phyloP scores from a whole-genome alignment of 1,140 invertebrate genomes.

The Hestina assimilis region DNA sequence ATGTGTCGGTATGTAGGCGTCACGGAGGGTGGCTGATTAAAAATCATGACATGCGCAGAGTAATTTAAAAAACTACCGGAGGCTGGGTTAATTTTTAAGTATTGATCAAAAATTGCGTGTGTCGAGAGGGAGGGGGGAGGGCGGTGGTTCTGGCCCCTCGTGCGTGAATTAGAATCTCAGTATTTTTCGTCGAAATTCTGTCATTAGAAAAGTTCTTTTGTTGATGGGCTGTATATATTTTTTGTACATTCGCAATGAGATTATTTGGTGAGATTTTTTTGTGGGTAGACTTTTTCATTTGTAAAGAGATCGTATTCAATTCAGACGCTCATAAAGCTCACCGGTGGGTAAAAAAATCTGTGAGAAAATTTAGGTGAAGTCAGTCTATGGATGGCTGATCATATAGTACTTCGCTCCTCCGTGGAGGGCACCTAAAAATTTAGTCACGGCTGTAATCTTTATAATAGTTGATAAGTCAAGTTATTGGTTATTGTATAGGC shows the following conservation, averaged over 20 bases:
- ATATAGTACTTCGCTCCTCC: too few species aligned
- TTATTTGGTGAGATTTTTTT: background rate
- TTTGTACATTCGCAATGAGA: conserved; percentile 8
- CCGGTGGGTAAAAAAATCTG: too few species aligned
- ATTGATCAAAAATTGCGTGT: conserved; percentile 75
- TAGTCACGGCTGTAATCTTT: too few species aligned
- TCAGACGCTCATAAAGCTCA: too few species aligned
- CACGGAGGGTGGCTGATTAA: conserved; percentile 63
- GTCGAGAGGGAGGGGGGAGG: conserved; percentile 29
- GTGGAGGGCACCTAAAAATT: too few species aligned
- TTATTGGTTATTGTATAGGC: too few species aligned
- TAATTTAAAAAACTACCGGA: conserved; percentile 73
- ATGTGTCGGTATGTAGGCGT: conserved; percentile 53
- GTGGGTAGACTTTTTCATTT: background rate
- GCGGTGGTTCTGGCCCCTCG: conserved; percentile 24
- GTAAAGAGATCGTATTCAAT: too few species aligned
- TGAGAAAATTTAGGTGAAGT: too few species aligned
- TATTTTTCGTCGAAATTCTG: conserved; percentile 51
- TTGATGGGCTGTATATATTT: conserved; percentile 21
- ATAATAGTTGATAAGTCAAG: too few species aligned
- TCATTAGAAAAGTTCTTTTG: conserved; percentile 61
- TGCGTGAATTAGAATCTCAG: conserved; percentile 72
- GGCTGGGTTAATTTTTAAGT: conserved; percentile 75
- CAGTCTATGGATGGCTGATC: too few species aligned
- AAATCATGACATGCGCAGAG: conserved; percentile 75